phyloP scores from a whole-genome alignment of 2,113 vertebrate species.

The Agapornis roseicollis region DNA sequence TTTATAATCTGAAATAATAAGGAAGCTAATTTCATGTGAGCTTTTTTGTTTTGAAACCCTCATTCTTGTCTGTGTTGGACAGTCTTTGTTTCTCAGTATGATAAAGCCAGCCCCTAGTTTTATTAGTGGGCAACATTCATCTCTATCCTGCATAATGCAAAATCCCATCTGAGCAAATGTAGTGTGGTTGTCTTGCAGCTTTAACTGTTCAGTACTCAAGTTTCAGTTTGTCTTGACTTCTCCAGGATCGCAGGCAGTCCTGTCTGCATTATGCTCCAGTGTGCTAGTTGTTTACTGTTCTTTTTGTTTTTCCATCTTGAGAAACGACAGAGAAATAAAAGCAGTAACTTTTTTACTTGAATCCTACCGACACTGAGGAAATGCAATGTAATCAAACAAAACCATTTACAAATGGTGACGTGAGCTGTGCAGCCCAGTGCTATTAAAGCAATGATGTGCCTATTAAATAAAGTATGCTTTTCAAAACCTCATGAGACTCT shows the following conservation, averaged over 20 bases:
- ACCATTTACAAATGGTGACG: slow-evolving; percentile 48
- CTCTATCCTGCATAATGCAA: not conserved
- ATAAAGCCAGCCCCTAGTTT: not conserved
- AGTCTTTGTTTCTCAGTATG: not conserved
- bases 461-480: slow-evolving; percentile 61
- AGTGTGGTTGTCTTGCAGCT: slow-evolving; percentile 2
- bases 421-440: slow-evolving; percentile 55
- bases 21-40: not conserved
- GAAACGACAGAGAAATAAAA: slow-evolving; percentile 52
- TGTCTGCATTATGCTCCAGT: not conserved
- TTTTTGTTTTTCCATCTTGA: slow-evolving; percentile 20
- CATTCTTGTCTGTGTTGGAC: not conserved
- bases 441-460: slow-evolving; percentile 60
- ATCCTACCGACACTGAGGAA: slow-evolving; percentile 46
- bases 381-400: slow-evolving; percentile 55
- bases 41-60: slow-evolving; percentile 9
- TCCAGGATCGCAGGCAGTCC: not conserved
- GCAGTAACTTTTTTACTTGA: slow-evolving; percentile 68
- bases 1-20: slow-evolving; percentile 29
- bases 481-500: slow-evolving; percentile 37
- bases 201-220: not conserved
- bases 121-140: not conserved
- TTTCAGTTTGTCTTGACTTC: not conserved
- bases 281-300: not conserved
- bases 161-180: not conserved